Evolutionary conservation across 1,140 invertebrate genomes (phyloP).

Genomic region (Harpegnathos saltator): DNA sequence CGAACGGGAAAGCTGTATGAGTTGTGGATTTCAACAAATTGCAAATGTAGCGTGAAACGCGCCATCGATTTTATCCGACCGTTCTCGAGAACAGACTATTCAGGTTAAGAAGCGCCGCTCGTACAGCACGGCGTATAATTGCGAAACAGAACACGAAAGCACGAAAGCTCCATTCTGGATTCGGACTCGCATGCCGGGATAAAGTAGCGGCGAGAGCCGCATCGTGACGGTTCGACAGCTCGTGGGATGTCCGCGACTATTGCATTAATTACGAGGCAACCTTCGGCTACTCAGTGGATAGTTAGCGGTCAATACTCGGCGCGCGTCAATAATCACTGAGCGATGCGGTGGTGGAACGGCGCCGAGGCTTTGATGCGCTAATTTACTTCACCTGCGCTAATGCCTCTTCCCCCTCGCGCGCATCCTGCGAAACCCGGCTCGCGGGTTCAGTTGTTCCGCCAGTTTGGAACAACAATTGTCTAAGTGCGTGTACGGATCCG

Average conservation of each 20-base stretch:
- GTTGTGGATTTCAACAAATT: no score
- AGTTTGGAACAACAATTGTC: slow-evolving; percentile 71
- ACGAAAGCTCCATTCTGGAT: no score
- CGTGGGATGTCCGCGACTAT: slow-evolving; percentile 69
- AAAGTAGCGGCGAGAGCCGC: slow-evolving; percentile 8
- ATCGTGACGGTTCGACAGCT: slow-evolving; percentile 26
- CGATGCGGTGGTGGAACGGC: slow-evolving; percentile 68
- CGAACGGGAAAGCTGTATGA: no score
- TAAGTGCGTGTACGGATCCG: slow-evolving; percentile 66
- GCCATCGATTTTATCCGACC: no score
- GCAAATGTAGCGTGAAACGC: no score
- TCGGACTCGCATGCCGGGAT: no score
- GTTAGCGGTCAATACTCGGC: slow-evolving; percentile 83
- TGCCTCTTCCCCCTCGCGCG: slow-evolving; percentile 66
- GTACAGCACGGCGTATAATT: not conserved
- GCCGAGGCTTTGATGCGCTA: slow-evolving; percentile 81
- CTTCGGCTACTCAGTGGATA: slow-evolving; percentile 83
- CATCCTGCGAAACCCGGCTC: no score
- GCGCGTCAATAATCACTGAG: slow-evolving; percentile 82
- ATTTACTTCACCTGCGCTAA: slow-evolving; percentile 80
- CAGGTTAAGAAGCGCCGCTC: no score
- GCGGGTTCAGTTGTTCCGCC: slow-evolving; percentile 18
- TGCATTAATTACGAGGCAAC: slow-evolving; percentile 83
- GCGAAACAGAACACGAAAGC: not conserved
- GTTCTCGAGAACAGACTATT: no score